Conservation (phyloP, 1,140 invertebrate species). For the Pogonus chalceus region DNA sequence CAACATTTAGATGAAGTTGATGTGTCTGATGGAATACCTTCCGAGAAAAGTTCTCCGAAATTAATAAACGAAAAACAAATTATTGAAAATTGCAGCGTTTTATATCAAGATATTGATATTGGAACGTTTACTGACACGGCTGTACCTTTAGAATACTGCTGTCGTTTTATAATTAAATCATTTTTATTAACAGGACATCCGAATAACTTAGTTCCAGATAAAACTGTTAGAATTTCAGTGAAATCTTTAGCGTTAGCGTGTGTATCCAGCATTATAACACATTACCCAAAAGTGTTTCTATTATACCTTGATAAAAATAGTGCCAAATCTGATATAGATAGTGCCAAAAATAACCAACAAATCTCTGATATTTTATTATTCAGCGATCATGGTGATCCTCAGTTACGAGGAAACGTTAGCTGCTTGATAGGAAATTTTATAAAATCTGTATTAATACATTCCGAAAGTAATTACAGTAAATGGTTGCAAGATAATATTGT, state of each 20-base stretch:
- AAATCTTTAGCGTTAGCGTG: constrained; percentile 73
- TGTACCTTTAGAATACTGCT: constrained; percentile 61
- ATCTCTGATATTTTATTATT: constrained; percentile 62
- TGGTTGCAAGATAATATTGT: constrained; percentile 36
- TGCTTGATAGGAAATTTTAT: constrained; percentile 58
- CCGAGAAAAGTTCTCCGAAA: constrained; percentile 27
- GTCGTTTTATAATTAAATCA: constrained; percentile 58
- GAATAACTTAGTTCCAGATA: constrained; percentile 51
- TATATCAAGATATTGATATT: constrained; percentile 45
- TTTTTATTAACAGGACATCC: constrained; percentile 63
- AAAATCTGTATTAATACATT: constrained; percentile 46
- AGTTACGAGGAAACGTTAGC: constrained; percentile 64
- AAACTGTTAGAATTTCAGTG: constrained; percentile 66
- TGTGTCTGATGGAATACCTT: constrained; percentile 22
- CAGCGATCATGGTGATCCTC: constrained; percentile 66
- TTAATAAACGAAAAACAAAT: constrained; percentile 22
- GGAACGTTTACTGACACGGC: constrained; percentile 55
- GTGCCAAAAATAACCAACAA: constrained; percentile 35
- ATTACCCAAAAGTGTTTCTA: constrained; percentile 61
- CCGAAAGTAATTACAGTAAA: constrained; percentile 43
- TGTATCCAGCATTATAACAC: constrained; percentile 52
- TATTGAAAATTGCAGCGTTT: constrained; percentile 6
- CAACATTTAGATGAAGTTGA: constrained; percentile 18
- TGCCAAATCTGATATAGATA: background rate
- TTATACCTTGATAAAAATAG: constrained; percentile 46